Evolutionary conservation across 2,113 vertebrate genomes (phyloP).

Genomic region (Sclerurus mexicanus): DNA sequence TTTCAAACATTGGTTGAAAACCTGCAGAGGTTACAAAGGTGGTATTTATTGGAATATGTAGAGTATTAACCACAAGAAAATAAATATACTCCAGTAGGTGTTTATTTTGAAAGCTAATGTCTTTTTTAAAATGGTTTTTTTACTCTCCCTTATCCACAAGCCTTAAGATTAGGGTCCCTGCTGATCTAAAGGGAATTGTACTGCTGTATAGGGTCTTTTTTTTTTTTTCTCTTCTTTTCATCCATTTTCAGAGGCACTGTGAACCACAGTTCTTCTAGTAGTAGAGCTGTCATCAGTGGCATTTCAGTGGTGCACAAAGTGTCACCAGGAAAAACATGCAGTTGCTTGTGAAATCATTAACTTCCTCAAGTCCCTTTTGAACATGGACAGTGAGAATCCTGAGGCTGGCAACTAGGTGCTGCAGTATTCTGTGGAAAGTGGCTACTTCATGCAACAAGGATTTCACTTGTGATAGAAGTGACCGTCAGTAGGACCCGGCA

Average conservation of each 20-base stretch:
- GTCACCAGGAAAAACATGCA: not conserved
- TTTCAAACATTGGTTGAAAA: not conserved
- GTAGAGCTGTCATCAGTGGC: not conserved
- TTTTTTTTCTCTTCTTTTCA: not conserved
- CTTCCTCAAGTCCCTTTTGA: not conserved
- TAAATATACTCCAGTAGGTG: not conserved
- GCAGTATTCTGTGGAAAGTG: not conserved
- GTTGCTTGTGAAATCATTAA: not conserved
- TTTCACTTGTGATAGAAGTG: not conserved
- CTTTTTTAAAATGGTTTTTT: not conserved
- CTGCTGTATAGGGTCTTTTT: not conserved
- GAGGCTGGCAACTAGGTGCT: not conserved
- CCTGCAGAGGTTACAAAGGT: not conserved
- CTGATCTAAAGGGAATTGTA: not conserved
- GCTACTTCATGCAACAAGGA: not conserved
- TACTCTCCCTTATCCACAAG: not conserved
- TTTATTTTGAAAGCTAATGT: slow-evolving; percentile 5
- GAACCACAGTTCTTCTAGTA: not conserved
- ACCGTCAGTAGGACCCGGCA: not conserved
- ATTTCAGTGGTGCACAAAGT: not conserved
- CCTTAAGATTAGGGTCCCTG: not conserved
- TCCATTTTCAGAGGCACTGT: not conserved
- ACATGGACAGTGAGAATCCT: not conserved
- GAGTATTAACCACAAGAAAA: slow-evolving; percentile 16
- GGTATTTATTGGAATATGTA: not conserved